Percentiles rank a stretch among this genome's conserved stretches.
Evolutionary conservation across 2,888 invertebrate genomes (phyloP).

Genomic region (Smittia sp.): DNA sequence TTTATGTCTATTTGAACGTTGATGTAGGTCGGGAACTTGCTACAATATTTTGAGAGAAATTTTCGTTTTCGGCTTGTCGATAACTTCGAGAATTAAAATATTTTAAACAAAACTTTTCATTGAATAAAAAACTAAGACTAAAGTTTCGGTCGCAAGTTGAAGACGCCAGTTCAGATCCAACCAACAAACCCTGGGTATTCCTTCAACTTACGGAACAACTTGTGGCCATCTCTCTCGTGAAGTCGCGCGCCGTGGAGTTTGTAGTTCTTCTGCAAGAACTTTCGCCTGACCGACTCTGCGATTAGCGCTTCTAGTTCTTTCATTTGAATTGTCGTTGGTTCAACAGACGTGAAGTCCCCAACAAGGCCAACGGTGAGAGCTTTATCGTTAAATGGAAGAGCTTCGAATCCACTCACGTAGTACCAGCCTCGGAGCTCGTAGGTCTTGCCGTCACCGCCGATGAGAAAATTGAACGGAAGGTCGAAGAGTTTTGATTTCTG

Average conservation of each 20-base stretch:
- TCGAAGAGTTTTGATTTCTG: neutral
- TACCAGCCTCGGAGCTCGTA: constrained; percentile 57
- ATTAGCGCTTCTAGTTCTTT: constrained; percentile 46
- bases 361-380: constrained; percentile 54
- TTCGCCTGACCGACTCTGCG: constrained; percentile 46
- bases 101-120: no score
- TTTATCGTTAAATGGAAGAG: constrained; percentile 43
- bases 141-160: no score
- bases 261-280: constrained; percentile 45
- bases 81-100: no score
- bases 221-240: constrained; percentile 44
- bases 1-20: neutral
- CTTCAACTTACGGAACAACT: constrained; percentile 45
- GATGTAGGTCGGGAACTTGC: constrained; percentile 1
- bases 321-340: constrained; percentile 45
- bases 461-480: constrained; percentile 55
- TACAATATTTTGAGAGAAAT: neutral
- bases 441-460: constrained; percentile 55
- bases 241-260: constrained; percentile 45
- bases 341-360: constrained; percentile 48
- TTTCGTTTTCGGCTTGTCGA: no score
- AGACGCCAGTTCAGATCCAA: neutral
- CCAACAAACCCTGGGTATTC: neutral
- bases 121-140: no score
- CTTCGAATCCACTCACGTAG: constrained; percentile 48